Conservation (phyloP, 2,113 vertebrate genomes). For the Centrocercus urophasianus region DNA sequence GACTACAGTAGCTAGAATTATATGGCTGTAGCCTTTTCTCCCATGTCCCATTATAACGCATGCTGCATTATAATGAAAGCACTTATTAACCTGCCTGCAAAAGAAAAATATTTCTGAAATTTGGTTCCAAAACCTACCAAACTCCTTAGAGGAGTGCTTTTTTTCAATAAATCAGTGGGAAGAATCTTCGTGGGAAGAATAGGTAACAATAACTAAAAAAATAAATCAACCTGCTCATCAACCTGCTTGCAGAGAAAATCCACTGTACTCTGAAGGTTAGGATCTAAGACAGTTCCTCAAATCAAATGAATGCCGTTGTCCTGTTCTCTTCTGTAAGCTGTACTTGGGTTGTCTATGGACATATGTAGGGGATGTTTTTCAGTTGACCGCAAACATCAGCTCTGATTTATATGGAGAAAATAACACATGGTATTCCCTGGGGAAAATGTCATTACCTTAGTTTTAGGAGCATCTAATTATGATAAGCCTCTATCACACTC, state of each 20-base stretch:
- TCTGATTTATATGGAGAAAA: constrained; percentile 55
- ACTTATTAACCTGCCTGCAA: constrained; percentile 30
- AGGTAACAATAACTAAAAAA: constrained; percentile 48
- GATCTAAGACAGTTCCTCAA: constrained; percentile 58
- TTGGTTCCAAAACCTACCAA: constrained; percentile 26
- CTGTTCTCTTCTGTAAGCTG: neutral
- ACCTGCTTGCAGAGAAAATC: constrained; percentile 37
- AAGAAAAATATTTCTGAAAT: neutral
- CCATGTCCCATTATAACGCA: neutral
- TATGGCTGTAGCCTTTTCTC: neutral
- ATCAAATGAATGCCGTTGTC: constrained; percentile 10
- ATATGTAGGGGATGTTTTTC: constrained; percentile 41
- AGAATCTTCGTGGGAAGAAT: constrained; percentile 22
- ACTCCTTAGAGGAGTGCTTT: constrained; percentile 11
- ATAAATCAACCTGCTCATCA: constrained; percentile 64
- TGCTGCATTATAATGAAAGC: constrained; percentile 5
- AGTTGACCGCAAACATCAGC: constrained; percentile 45
- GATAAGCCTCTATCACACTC: constrained; percentile 63
- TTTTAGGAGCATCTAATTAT: constrained; percentile 74
- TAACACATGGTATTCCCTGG: constrained; percentile 35
- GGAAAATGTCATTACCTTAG: constrained; percentile 55
- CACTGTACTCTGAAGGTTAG: neutral
- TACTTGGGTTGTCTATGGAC: constrained; percentile 13
- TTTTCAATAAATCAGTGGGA: constrained; percentile 42
- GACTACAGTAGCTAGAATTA: constrained; percentile 5